Evolutionary conservation across 2,888 invertebrate genomes (phyloP).

Genomic region (Anthophora plumipes): DNA sequence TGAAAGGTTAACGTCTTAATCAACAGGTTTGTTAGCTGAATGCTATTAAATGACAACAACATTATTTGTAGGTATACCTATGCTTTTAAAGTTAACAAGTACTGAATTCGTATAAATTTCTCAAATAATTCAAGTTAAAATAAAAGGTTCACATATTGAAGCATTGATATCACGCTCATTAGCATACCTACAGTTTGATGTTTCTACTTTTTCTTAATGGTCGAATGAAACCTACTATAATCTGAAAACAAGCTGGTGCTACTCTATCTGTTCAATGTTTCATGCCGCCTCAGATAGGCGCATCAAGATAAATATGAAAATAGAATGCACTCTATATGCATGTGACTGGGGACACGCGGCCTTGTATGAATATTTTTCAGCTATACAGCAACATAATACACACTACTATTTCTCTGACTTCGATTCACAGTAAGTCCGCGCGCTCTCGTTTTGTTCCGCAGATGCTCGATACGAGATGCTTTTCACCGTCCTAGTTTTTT

Average conservation of each 20-base stretch:
- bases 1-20: too few relatives aligned
- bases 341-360: background rate
- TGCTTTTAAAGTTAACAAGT: too few relatives aligned
- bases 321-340: conserved; percentile 15
- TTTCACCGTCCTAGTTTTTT: conserved; percentile 77
- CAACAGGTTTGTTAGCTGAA: too few relatives aligned
- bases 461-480: conserved; percentile 66
- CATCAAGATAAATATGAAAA: conserved; percentile 31
- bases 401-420: conserved; percentile 38
- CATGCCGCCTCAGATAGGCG: conserved; percentile 14
- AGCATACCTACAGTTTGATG: background rate
- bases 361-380: conserved; percentile 23
- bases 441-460: conserved; percentile 72
- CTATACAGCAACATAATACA: conserved; percentile 23
- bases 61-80: too few relatives aligned
- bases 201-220: conserved; percentile 12
- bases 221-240: conserved; percentile 1
- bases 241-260: conserved; percentile 11
- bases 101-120: background rate
- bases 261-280: background rate
- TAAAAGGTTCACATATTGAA: background rate
- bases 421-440: conserved; percentile 46
- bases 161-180: conserved; percentile 5
- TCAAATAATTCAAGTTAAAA: background rate
- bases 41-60: too few relatives aligned